These are phyloP conservation scores for Calameuta idolon DNA, from an alignment of 2,888 invertebrate genomes.

Conservation along the genomic window DNA sequence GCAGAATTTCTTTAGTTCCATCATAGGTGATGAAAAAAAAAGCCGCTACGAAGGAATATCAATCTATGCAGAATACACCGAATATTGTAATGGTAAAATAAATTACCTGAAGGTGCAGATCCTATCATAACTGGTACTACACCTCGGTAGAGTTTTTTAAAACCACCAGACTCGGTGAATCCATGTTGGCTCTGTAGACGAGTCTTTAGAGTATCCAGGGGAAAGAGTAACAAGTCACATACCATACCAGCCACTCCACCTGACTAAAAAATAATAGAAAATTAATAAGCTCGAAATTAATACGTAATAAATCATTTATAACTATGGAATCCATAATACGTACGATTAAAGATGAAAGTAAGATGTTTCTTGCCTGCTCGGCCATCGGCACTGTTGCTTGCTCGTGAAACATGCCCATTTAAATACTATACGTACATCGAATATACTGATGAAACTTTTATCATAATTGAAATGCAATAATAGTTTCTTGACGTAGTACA, in stretches of 20 bases:
- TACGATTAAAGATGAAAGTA: constrained; percentile 56
- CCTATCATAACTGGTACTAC: constrained; percentile 83
- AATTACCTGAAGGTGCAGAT: constrained; percentile 82
- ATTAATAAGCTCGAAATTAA: neutral
- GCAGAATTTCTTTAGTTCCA: constrained; percentile 75
- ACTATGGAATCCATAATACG: constrained; percentile 30
- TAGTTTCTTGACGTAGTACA: constrained; percentile 17
- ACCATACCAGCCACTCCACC: constrained; percentile 89
- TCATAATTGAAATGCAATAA: neutral
- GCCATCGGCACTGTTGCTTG: constrained; percentile 16
- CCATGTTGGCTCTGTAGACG: constrained; percentile 92
- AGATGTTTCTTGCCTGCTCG: constrained; percentile 37
- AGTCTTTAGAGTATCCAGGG: constrained; percentile 96
- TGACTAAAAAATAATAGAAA: constrained; percentile 68
- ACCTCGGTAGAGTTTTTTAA: constrained; percentile 84
- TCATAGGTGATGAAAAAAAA: constrained; percentile 93
- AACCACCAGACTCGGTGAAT: constrained; percentile 90
- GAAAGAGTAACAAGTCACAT: constrained; percentile 91
- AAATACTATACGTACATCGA: neutral
- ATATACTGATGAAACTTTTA: neutral
- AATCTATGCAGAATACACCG: constrained; percentile 12
- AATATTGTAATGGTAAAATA: neutral
- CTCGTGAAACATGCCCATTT: constrained; percentile 34
- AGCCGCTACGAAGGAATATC: constrained; percentile 63
- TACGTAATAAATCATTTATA: neutral